phyloP scores from a whole-genome alignment of 2,888 invertebrate genomes.

The Chydorus sphaericus region DNA sequence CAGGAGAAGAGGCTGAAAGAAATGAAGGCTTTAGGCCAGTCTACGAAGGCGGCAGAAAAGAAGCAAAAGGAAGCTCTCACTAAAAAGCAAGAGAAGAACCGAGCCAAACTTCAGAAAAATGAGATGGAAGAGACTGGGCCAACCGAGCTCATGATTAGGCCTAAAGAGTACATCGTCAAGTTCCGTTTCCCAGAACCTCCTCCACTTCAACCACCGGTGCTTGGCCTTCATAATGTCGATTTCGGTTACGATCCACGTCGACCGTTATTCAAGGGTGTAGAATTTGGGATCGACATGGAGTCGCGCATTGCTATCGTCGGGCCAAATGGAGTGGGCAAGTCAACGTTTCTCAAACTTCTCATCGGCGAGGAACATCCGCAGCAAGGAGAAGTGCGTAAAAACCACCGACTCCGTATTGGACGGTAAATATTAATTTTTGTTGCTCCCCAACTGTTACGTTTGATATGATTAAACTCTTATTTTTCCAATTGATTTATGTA shows the following conservation, averaged over 20 bases:
- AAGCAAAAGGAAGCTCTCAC: slow-evolving; percentile 83
- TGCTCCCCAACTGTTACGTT: too few relatives aligned
- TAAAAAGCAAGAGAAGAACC: slow-evolving; percentile 81
- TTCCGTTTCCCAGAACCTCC: slow-evolving; percentile 96
- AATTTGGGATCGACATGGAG: slow-evolving; percentile 90
- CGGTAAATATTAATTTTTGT: too few relatives aligned
- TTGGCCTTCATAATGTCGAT: slow-evolving; percentile 60
- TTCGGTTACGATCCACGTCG: slow-evolving; percentile 76
- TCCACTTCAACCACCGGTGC: slow-evolving; percentile 88
- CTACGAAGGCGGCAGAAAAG: slow-evolving; percentile 87
- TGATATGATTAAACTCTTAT: too few relatives aligned
- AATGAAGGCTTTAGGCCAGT: slow-evolving; percentile 85
- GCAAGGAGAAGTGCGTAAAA: slow-evolving; percentile 73
- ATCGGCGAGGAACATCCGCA: slow-evolving; percentile 68
- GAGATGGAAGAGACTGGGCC: slow-evolving; percentile 67
- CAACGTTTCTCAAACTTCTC: slow-evolving; percentile 88
- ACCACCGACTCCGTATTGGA: slow-evolving; percentile 55
- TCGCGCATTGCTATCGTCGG: slow-evolving; percentile 82
- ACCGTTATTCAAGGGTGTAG: slow-evolving; percentile 60
- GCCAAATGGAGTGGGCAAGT: slow-evolving; percentile 97
- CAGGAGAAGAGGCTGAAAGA: slow-evolving; percentile 94
- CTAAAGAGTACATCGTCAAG: slow-evolving; percentile 93
- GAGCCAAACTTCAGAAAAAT: slow-evolving; percentile 44
- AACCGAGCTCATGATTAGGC: slow-evolving; percentile 68
- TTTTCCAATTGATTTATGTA: slow-evolving; percentile 23